Evolutionary conservation across 2,888 invertebrate species (phyloP).

Genomic region (Phragmatobia fuliginosa): DNA sequence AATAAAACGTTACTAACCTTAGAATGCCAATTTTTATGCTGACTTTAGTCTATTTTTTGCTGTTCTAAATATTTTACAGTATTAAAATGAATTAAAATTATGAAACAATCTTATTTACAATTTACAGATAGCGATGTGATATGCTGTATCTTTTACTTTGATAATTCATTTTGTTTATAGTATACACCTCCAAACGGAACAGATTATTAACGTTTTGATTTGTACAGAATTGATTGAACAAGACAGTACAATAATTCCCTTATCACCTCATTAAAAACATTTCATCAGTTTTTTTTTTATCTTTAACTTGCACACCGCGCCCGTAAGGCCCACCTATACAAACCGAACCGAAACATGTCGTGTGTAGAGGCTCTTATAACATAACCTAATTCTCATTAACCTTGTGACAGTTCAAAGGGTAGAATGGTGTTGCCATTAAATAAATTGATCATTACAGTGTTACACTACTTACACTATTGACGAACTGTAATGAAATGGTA

Average conservation of each 20-base stretch:
- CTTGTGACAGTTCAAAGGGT: constrained; percentile 40
- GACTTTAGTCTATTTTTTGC: too few species aligned
- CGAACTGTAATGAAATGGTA: constrained; percentile 59
- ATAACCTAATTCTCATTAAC: constrained; percentile 44
- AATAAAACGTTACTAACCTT: too few species aligned
- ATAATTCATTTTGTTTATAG: not conserved
- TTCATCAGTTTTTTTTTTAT: not conserved
- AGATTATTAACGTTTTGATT: not conserved
- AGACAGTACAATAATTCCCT: not conserved
- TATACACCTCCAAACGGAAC: not conserved
- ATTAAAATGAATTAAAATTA: not conserved
- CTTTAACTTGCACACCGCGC: constrained; percentile 4
- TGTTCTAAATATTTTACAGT: not conserved
- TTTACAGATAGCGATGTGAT: not conserved
- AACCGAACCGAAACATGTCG: constrained; percentile 1
- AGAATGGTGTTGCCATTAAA: constrained; percentile 62
- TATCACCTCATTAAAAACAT: not conserved
- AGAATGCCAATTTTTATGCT: not conserved
- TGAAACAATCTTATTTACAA: not conserved
- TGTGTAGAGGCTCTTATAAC: constrained; percentile 12
- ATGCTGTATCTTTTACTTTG: not conserved
- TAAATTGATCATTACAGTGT: constrained; percentile 66
- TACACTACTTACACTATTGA: constrained; percentile 54
- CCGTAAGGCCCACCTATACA: constrained; percentile 2
- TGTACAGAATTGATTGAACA: not conserved